Base-by-base conservation (phyloP, 64 coral and sea anemone species). In the Astreopora myriophthalma region DNA sequence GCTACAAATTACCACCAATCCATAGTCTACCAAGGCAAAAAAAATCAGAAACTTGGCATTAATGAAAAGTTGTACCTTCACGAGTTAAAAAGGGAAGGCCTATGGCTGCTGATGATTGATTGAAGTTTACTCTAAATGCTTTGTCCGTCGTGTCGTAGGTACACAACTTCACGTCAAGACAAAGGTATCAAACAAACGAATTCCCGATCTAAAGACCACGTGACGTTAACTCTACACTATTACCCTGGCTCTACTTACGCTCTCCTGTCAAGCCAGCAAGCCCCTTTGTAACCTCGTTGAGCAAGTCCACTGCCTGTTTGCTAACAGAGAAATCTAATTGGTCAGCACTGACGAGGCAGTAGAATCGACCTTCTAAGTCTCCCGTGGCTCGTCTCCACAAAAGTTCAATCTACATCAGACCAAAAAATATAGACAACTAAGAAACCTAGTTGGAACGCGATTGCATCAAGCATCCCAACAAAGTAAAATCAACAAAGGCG, bases 321-420 rank as follows among this genome's bases (percentile, higher is more conserved):
- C 96, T 94, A 65, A 98, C 89, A 64, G 81, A 85, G 40, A 95
- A 98, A 27, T 94, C 89, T 28, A 98, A 87, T 32, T 95, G 52
- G 70, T 98, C 96, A 3, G 96, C 92, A 48, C 95, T 88, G 14
- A 89, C 89, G 34, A 98, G 73, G 58, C 96, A 98, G 78, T 92
- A 98, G 29, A 98, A 88, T 34, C 83, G 73, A 22, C 84, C 85
- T 19, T 86, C 79, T 34, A 72, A 42, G 62, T 98, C 96, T 25
- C 88, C 84, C 28, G 52, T 90, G 25, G 86, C 93, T 55, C 96
- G 96, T 83, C 96, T 85, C 93, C 89, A 98, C 5, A 98, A 89
- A 34, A 95, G 49, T 22, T 98, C 96, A 52, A 98, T 65, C 96
- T 98, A 32, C 19, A 44, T n/a, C 3, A 22, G 19, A 48, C 29